These are phyloP conservation scores for Coleophora flavipennella DNA, from an alignment of 2,888 invertebrate genomes.

Conservation along the genomic window DNA sequence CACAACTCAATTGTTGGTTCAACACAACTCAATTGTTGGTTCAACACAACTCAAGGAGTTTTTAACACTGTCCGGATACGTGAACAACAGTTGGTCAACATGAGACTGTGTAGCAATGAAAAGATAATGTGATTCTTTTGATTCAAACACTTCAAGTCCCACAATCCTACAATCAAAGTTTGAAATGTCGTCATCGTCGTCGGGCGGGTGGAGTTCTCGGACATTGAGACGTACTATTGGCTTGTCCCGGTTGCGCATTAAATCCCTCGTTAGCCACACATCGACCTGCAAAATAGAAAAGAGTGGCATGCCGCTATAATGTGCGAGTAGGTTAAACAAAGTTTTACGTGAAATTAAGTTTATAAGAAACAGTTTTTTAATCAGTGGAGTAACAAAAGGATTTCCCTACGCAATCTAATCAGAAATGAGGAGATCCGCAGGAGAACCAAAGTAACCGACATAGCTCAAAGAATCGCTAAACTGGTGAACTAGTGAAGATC, in stretches of 20 bases:
- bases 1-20: no score
- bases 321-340: no score
- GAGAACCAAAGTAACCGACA: no score
- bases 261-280: slow-evolving; percentile 14
- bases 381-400: no score
- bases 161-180: slow-evolving; percentile 12
- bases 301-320: no score
- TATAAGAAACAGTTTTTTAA: no score
- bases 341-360: no score
- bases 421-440: no score
- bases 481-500: no score
- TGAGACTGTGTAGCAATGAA: slow-evolving; percentile 15
- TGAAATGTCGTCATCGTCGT: neutral
- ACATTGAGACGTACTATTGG: slow-evolving; percentile 17
- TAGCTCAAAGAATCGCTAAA: no score
- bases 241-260: slow-evolving; percentile 6
- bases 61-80: slow-evolving; percentile 13
- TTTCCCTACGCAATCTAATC: no score
- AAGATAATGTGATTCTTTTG: slow-evolving; percentile 20
- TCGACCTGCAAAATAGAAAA: slow-evolving; percentile 28
- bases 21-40: neutral
- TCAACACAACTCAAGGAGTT: neutral
- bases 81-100: slow-evolving; percentile 1
- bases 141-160: slow-evolving; percentile 24
- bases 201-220: slow-evolving; percentile 4